phyloP scores from a whole-genome alignment of 2,888 invertebrate genomes.

The Idaea aversata region DNA sequence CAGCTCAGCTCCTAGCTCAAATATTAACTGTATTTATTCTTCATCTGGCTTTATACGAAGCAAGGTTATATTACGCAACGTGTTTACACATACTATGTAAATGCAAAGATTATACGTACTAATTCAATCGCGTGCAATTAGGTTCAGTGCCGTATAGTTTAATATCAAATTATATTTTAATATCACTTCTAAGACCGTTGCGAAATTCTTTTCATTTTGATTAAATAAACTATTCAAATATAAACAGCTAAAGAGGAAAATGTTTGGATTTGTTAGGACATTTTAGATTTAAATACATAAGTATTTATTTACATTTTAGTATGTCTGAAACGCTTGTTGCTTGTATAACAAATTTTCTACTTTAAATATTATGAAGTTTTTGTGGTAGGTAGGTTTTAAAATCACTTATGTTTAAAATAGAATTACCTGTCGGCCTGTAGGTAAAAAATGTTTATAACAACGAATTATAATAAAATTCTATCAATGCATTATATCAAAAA shows the following conservation, averaged over 20 bases:
- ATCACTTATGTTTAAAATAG: no score
- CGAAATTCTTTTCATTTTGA: not conserved
- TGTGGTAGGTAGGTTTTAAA: no score
- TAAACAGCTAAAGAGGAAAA: not conserved
- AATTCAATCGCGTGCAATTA: conserved; percentile 25
- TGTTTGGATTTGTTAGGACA: not conserved
- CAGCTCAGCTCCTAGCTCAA: not conserved
- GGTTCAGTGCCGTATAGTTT: conserved; percentile 22
- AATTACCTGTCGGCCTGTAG: no score
- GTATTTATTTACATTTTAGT: conserved; percentile 9
- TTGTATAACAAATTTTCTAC: no score
- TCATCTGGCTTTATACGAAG: conserved; percentile 16
- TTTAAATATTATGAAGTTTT: no score
- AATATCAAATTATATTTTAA: conserved; percentile 26
- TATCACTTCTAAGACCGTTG: not conserved
- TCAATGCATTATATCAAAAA: no score
- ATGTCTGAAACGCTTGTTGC: not conserved
- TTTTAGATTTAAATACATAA: conserved; percentile 8
- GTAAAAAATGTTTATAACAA: no score
- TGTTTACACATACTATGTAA: conserved; percentile 46
- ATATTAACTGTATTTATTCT: not conserved
- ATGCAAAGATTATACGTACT: conserved; percentile 40
- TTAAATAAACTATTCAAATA: not conserved
- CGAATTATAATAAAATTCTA: no score
- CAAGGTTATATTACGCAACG: conserved; percentile 42